A percentile compares a stretch with the other conserved stretches of the same genome.
phyloP scores from a whole-genome alignment of 2,113 vertebrate species.

The Vidua macroura region DNA sequence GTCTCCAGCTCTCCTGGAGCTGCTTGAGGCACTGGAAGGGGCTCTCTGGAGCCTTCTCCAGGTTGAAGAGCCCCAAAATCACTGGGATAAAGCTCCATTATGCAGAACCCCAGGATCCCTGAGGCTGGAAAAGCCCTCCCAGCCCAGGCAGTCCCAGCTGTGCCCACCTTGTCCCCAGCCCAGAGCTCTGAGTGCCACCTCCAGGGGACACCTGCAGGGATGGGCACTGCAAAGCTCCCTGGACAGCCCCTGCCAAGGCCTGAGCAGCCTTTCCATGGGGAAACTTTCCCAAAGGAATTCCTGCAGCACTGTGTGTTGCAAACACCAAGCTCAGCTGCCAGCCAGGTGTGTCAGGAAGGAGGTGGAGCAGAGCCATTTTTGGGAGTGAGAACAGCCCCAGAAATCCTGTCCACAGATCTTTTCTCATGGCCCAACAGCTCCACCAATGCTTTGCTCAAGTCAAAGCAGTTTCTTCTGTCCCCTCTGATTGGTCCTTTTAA shows the following conservation, averaged over 20 bases:
- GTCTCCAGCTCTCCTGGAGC: background rate
- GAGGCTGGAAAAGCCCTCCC: background rate
- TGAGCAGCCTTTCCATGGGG: background rate
- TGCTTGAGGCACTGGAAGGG: fast-evolving
- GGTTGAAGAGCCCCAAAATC: background rate
- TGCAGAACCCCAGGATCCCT: background rate
- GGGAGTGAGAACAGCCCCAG: background rate
- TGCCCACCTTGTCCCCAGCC: background rate
- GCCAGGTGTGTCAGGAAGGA: background rate
- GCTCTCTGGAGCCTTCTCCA: background rate
- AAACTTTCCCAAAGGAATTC: background rate
- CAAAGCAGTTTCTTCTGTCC: background rate
- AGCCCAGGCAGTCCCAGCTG: fast-evolving
- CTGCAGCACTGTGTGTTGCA: fast-evolving
- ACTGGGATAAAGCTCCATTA: background rate
- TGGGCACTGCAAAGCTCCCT: background rate
- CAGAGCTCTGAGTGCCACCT: background rate
- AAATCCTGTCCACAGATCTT: background rate
- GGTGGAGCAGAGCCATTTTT: background rate
- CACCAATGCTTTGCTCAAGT: background rate
- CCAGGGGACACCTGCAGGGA: background rate
- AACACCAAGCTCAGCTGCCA: background rate
- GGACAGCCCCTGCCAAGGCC: background rate
- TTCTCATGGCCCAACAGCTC: background rate
- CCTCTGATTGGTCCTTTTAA: background rate